Conservation (phyloP, 2,888 invertebrate species). For the Platycnemis pennipes region DNA sequence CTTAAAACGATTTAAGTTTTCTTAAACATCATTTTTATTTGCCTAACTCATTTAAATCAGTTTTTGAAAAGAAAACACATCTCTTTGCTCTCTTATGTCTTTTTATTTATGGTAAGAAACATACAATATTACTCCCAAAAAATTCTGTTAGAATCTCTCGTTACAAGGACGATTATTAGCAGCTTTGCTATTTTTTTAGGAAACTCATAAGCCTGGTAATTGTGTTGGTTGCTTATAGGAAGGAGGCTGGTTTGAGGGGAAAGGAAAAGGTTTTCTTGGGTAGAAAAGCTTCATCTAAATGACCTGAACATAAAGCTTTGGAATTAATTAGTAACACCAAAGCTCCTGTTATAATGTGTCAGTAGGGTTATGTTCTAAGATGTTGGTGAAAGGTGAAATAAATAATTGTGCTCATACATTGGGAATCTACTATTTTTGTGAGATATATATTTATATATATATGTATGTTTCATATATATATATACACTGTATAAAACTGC, state of each 20-base stretch:
- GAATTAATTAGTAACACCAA: constrained; percentile 57
- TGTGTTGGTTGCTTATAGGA: constrained; percentile 46
- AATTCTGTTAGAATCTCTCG: constrained; percentile 69
- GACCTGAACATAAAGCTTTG: constrained; percentile 62
- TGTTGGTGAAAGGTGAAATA: constrained; percentile 66
- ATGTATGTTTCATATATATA: constrained; percentile 44
- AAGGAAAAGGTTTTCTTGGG: constrained; percentile 41
- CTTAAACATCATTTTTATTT: constrained; percentile 47
- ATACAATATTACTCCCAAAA: constrained; percentile 69
- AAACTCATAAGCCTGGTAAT: constrained; percentile 67
- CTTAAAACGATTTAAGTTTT: constrained; percentile 54
- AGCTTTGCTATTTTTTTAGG: constrained; percentile 65
- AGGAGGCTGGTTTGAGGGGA: constrained; percentile 11
- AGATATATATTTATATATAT: constrained; percentile 65
- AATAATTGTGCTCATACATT: constrained; percentile 67
- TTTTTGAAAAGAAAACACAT: constrained; percentile 56
- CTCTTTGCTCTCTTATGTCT: constrained; percentile 55
- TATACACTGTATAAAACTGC: constrained; percentile 55
- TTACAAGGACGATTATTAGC: constrained; percentile 64
- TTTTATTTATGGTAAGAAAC: constrained; percentile 70
- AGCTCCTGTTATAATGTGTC: constrained; percentile 38
- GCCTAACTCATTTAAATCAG: constrained; percentile 17
- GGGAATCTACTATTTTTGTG: constrained; percentile 66
- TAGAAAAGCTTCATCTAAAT: constrained; percentile 65
- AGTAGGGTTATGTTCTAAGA: constrained; percentile 45